Evolutionary conservation across 2,888 invertebrate genomes (phyloP), one percentile per base, ranked within the genome.

Genomic region (Trisateles emortualis): DNA sequence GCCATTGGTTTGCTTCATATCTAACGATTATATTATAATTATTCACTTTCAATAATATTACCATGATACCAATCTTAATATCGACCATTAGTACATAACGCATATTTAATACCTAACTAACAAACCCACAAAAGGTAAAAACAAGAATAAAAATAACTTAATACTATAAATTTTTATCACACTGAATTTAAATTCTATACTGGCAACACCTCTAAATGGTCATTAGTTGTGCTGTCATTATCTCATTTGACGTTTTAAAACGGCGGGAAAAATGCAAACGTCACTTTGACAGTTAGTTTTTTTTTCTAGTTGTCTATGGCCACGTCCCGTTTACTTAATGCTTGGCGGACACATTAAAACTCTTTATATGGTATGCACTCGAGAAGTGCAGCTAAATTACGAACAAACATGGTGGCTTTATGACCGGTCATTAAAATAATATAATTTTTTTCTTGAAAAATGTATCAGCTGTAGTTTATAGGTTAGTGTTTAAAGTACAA

Each of bases 211-310:
- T 64, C 26, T 14, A 47, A 61, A 67, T 49, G 56, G 64, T 39
- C 53, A 53, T 41, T 68, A 63, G 48, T 51, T 32, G 52, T 35
- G 38, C 4, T 22, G 33, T 14, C 33, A 14, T 33, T 26, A 4
- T 32, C 41, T 43, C 57, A 33, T 52, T 58, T 70, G 71, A 63
- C 52, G 71, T 67, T 56, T n/a, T 56, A 70, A 60, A 59, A 64
- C 48, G 64, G 68, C 64, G 71, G 61, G 59, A 40, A 70, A 68
- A 70, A 67, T 67, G 64, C 59, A 71, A 71, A 71, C 68, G 55
- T 71, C 68, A 69, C 52, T 59, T 67, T 71, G 68, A 69, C 71
- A 67, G 64, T 71, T 67, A 56, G 19, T 48, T 64, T 70, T 69
- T 68, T 64, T 70, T 48, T 46, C 16, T 36, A n/a, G 19, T n/a